phyloP scores from a whole-genome alignment of 2,888 invertebrate genomes.

The Mallateleia sp. region DNA sequence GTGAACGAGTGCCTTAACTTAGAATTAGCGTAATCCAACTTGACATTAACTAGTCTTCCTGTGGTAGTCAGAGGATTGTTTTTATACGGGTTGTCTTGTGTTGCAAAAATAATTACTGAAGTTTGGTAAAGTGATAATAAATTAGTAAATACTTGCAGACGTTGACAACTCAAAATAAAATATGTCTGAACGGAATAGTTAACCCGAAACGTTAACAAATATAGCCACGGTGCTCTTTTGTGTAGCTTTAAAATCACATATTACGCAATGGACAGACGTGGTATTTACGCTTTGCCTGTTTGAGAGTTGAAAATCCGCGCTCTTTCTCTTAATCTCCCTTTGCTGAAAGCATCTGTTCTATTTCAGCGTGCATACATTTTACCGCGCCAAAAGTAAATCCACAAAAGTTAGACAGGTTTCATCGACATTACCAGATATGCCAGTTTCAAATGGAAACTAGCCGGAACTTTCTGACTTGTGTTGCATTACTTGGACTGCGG shows the following conservation, averaged over 20 bases:
- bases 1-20: too few species aligned
- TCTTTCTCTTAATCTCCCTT: conserved; percentile 45
- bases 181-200: conserved; percentile 83
- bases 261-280: conserved; percentile 1
- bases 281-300: conserved; percentile 27
- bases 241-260: background rate
- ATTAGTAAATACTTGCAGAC: too few species aligned
- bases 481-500: conserved; percentile 19
- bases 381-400: conserved; percentile 55
- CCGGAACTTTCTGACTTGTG: conserved; percentile 44
- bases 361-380: conserved; percentile 47
- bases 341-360: conserved; percentile 47
- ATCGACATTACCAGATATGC: conserved; percentile 52
- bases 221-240: background rate
- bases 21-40: too few species aligned
- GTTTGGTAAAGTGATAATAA: too few species aligned
- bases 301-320: conserved; percentile 39
- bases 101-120: too few species aligned
- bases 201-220: background rate
- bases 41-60: too few species aligned
- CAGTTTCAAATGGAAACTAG: conserved; percentile 44
- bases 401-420: conserved; percentile 61
- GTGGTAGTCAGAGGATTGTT: too few species aligned
- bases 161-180: too few species aligned
- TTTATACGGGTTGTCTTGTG: too few species aligned